Conservation (phyloP, 92 coral and sea anemone genomes). For the Heliopora coerulea region DNA sequence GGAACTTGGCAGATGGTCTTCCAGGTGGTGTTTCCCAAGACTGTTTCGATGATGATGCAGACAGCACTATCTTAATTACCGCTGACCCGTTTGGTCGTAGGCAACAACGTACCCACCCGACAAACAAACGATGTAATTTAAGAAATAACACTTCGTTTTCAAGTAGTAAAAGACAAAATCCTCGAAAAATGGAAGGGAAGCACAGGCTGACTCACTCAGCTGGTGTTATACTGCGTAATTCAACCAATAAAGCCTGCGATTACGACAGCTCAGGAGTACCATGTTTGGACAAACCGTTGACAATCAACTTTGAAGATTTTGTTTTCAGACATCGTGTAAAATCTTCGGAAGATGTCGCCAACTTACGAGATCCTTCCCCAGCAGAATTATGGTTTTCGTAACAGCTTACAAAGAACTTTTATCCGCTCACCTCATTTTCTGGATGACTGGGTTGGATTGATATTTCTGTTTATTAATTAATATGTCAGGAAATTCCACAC, state of each 20-base stretch:
- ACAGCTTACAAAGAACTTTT: neutral
- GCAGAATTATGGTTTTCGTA: slow-evolving; percentile 76
- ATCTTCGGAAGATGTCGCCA: slow-evolving; percentile 83
- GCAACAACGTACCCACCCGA: neutral
- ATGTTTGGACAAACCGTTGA: slow-evolving; percentile 26
- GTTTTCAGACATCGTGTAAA: slow-evolving; percentile 88
- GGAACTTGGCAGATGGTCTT: neutral
- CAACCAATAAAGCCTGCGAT: neutral
- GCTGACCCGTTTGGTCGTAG: slow-evolving; percentile 1
- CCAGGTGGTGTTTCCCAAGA: neutral
- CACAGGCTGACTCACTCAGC: slow-evolving; percentile 5
- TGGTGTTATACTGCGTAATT: slow-evolving; percentile 6
- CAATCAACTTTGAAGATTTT: slow-evolving; percentile 76
- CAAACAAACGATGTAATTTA: neutral
- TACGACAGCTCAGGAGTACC: neutral
- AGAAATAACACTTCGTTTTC: neutral
- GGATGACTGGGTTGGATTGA: too few relatives aligned
- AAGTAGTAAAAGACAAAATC: neutral
- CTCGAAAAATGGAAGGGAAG: neutral
- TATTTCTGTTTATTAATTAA: too few relatives aligned
- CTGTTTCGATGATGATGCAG: neutral
- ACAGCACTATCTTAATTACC: neutral
- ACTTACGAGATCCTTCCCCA: slow-evolving; percentile 85
- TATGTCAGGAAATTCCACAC: too few relatives aligned
- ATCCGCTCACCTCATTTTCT: too few relatives aligned